Evolutionary conservation across 37 sponge, comb jelly and placozoan species (phyloP).

Genomic region (Amphimedon queenslandica): DNA sequence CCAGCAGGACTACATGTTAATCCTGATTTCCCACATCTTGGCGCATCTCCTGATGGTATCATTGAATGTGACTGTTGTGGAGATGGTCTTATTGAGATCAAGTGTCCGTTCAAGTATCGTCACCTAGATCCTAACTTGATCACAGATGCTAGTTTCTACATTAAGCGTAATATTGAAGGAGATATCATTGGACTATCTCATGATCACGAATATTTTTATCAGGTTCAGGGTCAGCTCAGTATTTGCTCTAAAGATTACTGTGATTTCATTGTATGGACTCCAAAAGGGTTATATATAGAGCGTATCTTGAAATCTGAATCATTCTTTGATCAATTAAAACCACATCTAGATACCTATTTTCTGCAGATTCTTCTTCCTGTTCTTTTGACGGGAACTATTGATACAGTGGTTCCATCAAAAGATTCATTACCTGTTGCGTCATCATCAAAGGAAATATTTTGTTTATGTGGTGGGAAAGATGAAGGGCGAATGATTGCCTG

Average conservation of each 20-base stretch:
- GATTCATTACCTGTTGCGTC: not conserved
- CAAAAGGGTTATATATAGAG: not conserved
- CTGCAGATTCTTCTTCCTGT: not conserved
- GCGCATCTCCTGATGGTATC: slow-evolving; percentile 10
- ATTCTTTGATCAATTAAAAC: not conserved
- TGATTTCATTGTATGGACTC: slow-evolving; percentile 9
- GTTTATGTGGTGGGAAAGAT: slow-evolving; percentile 1
- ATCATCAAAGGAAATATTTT: slow-evolving; percentile 2
- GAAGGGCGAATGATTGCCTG: slow-evolving; percentile 13
- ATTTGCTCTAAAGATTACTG: slow-evolving; percentile 19
- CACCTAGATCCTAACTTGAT: not conserved
- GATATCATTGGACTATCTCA: too few species aligned
- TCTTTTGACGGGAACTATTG: not conserved
- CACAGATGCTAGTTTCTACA: not conserved
- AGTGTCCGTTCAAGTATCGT: not conserved
- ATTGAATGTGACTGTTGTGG: slow-evolving; percentile 4
- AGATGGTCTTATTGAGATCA: slow-evolving; percentile 3
- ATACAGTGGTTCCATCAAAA: not conserved
- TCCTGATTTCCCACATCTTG: slow-evolving; percentile 10
- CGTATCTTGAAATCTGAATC: not conserved
- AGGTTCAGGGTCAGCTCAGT: slow-evolving; percentile 29
- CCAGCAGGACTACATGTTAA: not conserved
- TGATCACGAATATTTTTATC: slow-evolving; percentile 25
- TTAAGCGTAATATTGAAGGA: too few species aligned
- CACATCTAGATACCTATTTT: not conserved